Evolutionary conservation across 2,113 vertebrate genomes (phyloP).

Genomic region (Phylloscopus trochiloides): DNA sequence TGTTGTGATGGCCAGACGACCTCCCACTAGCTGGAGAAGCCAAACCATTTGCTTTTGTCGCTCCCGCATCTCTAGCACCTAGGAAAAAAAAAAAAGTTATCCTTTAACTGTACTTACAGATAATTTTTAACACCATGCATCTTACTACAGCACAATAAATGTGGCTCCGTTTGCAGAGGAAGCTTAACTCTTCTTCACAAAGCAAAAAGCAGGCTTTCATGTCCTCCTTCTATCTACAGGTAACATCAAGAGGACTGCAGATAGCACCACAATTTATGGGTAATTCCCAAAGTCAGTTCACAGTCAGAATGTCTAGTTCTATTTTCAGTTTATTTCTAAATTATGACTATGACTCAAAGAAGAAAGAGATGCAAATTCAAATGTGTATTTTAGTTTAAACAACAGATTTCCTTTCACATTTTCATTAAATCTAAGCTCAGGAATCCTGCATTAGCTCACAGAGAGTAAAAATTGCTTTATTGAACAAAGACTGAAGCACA

Average conservation of each 20-base stretch:
- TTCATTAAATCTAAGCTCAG: not conserved
- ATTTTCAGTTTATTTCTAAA: not conserved
- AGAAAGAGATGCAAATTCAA: not conserved
- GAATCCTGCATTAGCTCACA: not conserved
- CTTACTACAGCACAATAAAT: not conserved
- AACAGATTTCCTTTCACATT: not conserved
- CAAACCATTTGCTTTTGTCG: constrained; percentile 60
- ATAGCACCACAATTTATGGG: not conserved
- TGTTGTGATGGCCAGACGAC: constrained; percentile 34
- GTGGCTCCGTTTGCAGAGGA: not conserved
- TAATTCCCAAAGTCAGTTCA: not conserved
- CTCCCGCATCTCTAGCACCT: constrained; percentile 69
- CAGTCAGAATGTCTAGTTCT: not conserved
- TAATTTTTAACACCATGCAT: not conserved
- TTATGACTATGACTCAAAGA: not conserved
- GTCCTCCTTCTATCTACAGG: not conserved
- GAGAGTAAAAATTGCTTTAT: not conserved
- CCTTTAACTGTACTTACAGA: not conserved
- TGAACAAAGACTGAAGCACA: not conserved
- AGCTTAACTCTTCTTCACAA: not conserved
- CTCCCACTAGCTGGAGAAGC: constrained; percentile 55
- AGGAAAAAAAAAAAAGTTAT: not conserved
- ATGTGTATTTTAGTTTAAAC: not conserved
- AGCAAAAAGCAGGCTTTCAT: not conserved
- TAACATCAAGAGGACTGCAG: not conserved